A percentile compares a stretch with the other conserved stretches of the same genome.
These are phyloP conservation scores for Lamellibrachia columna DNA, from an alignment of 2,888 invertebrate genomes.

Conservation along the genomic window DNA sequence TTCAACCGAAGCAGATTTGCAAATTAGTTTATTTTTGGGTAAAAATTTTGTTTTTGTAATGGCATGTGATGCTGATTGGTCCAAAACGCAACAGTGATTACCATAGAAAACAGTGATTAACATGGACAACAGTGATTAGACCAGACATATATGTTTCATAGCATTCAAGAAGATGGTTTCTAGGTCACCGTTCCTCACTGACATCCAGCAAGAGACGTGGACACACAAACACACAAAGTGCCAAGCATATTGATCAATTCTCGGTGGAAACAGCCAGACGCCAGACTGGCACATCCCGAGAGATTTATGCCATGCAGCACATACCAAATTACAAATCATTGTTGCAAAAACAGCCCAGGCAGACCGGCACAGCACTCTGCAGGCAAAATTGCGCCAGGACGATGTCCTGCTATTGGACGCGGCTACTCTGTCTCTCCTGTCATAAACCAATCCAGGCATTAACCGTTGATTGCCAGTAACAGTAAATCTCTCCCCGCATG, in stretches of 20 bases:
- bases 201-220: neutral
- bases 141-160: neutral
- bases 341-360: neutral
- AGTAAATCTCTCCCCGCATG: neutral
- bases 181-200: neutral
- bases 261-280: neutral
- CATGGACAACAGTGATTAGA: neutral
- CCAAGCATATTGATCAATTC: neutral
- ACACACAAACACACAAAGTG: neutral
- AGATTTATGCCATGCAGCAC: neutral
- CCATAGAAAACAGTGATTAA: too few relatives aligned
- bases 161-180: neutral
- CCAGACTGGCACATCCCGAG: neutral
- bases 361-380: neutral
- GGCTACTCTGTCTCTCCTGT: neutral
- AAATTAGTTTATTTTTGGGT: too few relatives aligned
- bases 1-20: too few relatives aligned
- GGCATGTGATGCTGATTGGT: too few relatives aligned
- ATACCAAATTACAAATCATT: slow-evolving; percentile 5
- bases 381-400: neutral
- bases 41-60: too few relatives aligned
- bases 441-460: slow-evolving; percentile 5
- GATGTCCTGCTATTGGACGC: neutral
- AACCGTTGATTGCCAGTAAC: neutral
- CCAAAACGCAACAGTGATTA: too few relatives aligned